These are phyloP conservation scores for Gryllus bimaculatus DNA, from an alignment of 1,140 invertebrate species.

Conservation along the genomic window DNA sequence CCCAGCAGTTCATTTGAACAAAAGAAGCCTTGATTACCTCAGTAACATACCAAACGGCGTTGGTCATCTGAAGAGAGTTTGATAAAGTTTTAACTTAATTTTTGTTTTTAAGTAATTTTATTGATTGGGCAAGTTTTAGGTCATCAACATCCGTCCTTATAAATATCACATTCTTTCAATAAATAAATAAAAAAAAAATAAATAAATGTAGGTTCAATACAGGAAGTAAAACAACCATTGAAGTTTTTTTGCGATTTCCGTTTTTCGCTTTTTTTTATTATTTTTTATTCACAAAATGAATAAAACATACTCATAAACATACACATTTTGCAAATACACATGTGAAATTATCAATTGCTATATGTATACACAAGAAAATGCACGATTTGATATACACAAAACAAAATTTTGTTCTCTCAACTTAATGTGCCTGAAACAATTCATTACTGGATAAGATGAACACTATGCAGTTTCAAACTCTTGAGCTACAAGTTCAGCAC, in stretches of 20 bases:
- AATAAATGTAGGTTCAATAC: too few relatives aligned
- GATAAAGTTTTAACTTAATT: too few relatives aligned
- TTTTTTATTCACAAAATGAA: neutral
- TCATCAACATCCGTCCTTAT: too few relatives aligned
- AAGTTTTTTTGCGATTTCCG: neutral
- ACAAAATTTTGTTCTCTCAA: neutral
- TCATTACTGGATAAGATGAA: neutral
- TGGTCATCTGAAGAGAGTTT: too few relatives aligned
- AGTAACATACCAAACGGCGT: too few relatives aligned
- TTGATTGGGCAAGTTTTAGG: too few relatives aligned
- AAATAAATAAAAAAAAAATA: too few relatives aligned
- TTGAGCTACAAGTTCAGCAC: neutral
- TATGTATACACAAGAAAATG: neutral
- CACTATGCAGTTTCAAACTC: neutral
- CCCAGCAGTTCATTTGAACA: too few relatives aligned
- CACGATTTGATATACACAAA: neutral
- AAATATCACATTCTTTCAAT: too few relatives aligned
- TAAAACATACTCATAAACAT: neutral
- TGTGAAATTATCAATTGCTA: neutral
- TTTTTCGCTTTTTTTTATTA: neutral
- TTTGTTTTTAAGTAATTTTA: too few relatives aligned
- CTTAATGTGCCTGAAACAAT: neutral
- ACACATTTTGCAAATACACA: neutral
- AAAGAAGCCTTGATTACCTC: too few relatives aligned
- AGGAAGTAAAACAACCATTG: neutral